Conservation (phyloP, 2,797 vertebrate genomes). For the Tachyglossus aculeatus region DNA sequence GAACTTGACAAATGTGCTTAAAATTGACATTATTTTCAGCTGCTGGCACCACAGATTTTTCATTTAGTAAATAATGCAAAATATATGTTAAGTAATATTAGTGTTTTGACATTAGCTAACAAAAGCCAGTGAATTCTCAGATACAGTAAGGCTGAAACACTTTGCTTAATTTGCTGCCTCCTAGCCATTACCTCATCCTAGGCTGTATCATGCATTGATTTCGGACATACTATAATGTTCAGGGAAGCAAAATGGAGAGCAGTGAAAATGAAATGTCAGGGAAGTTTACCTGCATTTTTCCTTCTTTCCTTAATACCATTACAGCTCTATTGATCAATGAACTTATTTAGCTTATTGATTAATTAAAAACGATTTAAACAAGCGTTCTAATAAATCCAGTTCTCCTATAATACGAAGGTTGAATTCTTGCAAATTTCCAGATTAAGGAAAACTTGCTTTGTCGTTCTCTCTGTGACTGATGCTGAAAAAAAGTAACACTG, state of each 20-base stretch:
- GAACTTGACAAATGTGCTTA: background rate
- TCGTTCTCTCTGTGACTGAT: too few species aligned
- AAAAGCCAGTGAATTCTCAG: background rate
- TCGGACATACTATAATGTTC: background rate
- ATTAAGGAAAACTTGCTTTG: too few species aligned
- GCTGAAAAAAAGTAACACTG: too few species aligned
- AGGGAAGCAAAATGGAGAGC: background rate
- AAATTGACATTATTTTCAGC: background rate
- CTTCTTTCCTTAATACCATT: too few species aligned
- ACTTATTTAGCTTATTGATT: too few species aligned
- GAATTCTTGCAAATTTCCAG: too few species aligned
- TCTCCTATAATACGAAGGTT: too few species aligned
- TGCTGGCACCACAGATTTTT: slow-evolving; percentile 1
- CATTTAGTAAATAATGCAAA: slow-evolving; percentile 31
- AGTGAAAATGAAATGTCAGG: background rate
- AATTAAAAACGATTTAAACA: too few species aligned
- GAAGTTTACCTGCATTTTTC: background rate
- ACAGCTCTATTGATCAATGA: too few species aligned
- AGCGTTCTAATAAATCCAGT: too few species aligned
- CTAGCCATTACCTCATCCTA: background rate
- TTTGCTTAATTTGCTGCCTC: slow-evolving; percentile 1
- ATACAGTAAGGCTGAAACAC: background rate
- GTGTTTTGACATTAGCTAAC: slow-evolving; percentile 15
- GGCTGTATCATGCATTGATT: background rate
- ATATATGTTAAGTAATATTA: slow-evolving; percentile 9